Evolutionary conservation across 2,113 vertebrate genomes (phyloP).

Genomic region (Stegostoma tigrinum): DNA sequence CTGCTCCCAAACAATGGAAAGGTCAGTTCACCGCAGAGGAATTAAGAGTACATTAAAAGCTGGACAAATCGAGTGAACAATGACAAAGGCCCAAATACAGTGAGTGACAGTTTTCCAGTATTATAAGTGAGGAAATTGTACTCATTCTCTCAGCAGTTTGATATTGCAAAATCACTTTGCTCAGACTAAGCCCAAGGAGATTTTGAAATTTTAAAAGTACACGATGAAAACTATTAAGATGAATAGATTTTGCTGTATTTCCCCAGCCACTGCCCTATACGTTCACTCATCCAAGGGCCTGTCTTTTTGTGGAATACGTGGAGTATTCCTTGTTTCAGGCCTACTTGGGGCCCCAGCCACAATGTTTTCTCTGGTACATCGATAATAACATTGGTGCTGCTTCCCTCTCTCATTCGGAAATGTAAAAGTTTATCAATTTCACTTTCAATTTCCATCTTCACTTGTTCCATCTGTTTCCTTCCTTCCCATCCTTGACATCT

Average conservation of each 20-base stretch:
- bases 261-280: too few relatives aligned
- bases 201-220: not conserved
- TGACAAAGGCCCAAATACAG: not conserved
- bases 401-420: too few relatives aligned
- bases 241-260: not conserved
- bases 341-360: too few relatives aligned
- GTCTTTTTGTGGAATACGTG: too few relatives aligned
- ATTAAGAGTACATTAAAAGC: not conserved
- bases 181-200: not conserved
- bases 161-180: not conserved
- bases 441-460: too few relatives aligned
- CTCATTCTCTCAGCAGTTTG: not conserved
- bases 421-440: too few relatives aligned
- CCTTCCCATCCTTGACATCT: too few relatives aligned
- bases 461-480: too few relatives aligned
- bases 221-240: not conserved
- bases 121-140: not conserved
- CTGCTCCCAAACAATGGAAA: constrained; percentile 11
- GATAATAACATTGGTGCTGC: too few relatives aligned
- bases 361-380: too few relatives aligned
- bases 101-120: not conserved
- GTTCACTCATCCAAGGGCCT: not conserved
- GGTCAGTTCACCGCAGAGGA: not conserved
- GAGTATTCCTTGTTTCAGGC: too few relatives aligned
- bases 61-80: not conserved